Evolutionary conservation across 2,888 invertebrate genomes (phyloP), one percentile per base, ranked within the genome.

Genomic region (Cataglyphis livida): DNA sequence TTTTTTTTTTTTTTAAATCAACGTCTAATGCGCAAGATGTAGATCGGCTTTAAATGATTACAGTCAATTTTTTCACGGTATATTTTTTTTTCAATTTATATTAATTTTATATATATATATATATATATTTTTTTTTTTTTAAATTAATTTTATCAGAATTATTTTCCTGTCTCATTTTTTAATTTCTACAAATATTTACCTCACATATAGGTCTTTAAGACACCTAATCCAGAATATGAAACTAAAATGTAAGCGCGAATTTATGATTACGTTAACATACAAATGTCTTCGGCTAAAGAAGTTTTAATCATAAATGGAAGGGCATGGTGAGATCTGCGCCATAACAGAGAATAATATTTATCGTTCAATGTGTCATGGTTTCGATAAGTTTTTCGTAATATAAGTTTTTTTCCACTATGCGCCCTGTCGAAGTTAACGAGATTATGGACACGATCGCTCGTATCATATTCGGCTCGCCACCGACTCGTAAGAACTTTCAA

Each of bases 221-320:
- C 25, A 73, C 25, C n/a, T 32, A 32, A 7, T 41, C 48, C 10
- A 51, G 28, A 54, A 3, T 65, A 21, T 28, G 12, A 65, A 9
- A 35, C n/a, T 66, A 35, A 5, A 35, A 35, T 6, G 35, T 5
- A 54, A 54, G 1, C 18, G 54, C 21, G 5, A 18, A 78, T 15
- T 78, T 68, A 59, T 78, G 21, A 78, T 57, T 65, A 10, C 3
- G 28, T 76, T 41, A 66, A 66, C 66, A 41, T 25, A 66, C 66
- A 6, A 32, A 66, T 78, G 32, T 7, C 21, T 78, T 21, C 12
- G 21, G 12, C 32, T 76, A 66, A 78, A 78, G 21, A 66, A 66
- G 21, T 66, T 65, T 68, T 68, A 66, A 21, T 66, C 12, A n/a
- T 51, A 21, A n/a, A 76, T 25, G 32, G 57, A 76, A 76, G 21